phyloP scores from a whole-genome alignment of 2,113 vertebrate species.

The Scalopus aquaticus region DNA sequence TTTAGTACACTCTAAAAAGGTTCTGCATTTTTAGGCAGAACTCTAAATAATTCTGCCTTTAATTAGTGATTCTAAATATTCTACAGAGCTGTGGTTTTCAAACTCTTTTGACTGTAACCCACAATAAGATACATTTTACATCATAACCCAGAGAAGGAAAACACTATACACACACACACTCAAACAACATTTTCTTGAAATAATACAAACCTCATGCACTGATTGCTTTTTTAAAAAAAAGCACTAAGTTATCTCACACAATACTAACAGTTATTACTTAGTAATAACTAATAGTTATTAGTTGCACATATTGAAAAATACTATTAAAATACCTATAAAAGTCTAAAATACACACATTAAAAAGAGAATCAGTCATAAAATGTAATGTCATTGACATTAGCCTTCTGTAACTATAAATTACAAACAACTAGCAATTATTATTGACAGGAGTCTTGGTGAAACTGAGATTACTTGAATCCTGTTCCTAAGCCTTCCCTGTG shows the following conservation, averaged over 20 bases:
- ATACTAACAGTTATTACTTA: not conserved
- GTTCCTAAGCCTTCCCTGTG: not conserved
- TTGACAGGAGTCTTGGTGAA: not conserved
- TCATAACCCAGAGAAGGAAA: not conserved
- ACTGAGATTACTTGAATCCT: not conserved
- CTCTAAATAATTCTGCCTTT: too few relatives aligned
- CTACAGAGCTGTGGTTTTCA: not conserved
- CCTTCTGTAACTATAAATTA: not conserved
- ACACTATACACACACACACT: not conserved
- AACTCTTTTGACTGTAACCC: not conserved
- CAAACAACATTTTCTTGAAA: not conserved
- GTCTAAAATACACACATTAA: not conserved
- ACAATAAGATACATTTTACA: constrained; percentile 20
- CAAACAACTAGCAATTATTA: not conserved
- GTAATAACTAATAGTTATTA: too few relatives aligned
- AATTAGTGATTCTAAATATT: not conserved
- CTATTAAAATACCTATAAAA: not conserved
- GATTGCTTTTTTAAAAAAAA: not conserved
- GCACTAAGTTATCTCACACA: not conserved
- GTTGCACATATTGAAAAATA: not conserved
- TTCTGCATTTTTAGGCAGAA: too few relatives aligned
- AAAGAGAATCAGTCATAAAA: not conserved
- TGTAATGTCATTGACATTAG: not conserved
- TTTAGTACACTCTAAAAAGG: too few relatives aligned
- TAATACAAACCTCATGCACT: not conserved